A percentile compares a stretch with the other conserved stretches of the same genome.
These are phyloP conservation scores for Brassicogethes aeneus DNA, from an alignment of 2,888 invertebrate species.

Conservation along the genomic window DNA sequence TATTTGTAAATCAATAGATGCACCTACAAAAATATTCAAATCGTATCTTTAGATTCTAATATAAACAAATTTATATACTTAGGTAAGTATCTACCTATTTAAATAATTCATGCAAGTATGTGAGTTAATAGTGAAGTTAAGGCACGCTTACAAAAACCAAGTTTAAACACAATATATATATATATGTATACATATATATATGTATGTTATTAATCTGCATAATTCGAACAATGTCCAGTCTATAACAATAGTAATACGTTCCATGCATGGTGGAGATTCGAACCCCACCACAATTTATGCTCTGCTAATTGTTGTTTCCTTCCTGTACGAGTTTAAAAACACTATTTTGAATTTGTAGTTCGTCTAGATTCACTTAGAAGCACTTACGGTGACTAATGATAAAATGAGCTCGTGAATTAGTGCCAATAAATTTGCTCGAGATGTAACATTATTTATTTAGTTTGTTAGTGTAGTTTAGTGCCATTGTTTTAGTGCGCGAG, in stretches of 20 bases:
- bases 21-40: too few species aligned
- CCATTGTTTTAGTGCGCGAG: conserved; percentile 6
- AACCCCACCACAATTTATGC: conserved; percentile 29
- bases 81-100: too few species aligned
- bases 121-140: too few species aligned
- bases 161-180: too few species aligned
- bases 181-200: too few species aligned
- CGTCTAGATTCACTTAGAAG: neutral
- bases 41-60: too few species aligned
- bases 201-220: too few species aligned
- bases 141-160: too few species aligned
- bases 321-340: conserved; percentile 28
- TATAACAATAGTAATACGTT: neutral
- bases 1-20: too few species aligned
- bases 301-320: conserved; percentile 42
- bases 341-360: neutral
- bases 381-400: conserved; percentile 15
- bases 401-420: conserved; percentile 18
- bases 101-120: too few species aligned
- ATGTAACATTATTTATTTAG: too few species aligned
- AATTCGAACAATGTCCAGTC: neutral
- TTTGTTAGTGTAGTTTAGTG: conserved; percentile 1
- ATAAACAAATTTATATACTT: too few species aligned
- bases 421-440: conserved; percentile 14
- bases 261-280: neutral